Evolutionary conservation across 2,888 invertebrate species (phyloP).

Genomic region (Macropis europaea): DNA sequence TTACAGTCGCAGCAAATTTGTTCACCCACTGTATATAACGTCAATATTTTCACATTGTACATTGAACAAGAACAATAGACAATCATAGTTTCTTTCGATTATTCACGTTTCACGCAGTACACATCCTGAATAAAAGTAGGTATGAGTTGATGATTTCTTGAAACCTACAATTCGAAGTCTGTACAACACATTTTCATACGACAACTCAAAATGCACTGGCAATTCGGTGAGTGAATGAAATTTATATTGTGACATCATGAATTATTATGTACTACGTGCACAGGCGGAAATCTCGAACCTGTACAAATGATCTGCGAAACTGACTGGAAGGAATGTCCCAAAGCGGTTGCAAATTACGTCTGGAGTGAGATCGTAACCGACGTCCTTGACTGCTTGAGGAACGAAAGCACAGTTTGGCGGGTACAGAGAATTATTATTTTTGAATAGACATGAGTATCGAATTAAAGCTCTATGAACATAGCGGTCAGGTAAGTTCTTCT

Average conservation of each 20-base stretch:
- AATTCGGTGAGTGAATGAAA: slow-evolving; percentile 72
- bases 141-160: background rate
- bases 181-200: background rate
- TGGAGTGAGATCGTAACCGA: slow-evolving; percentile 76
- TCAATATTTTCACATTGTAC: background rate
- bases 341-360: slow-evolving; percentile 68
- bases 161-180: slow-evolving; percentile 13
- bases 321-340: slow-evolving; percentile 70
- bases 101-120: slow-evolving; percentile 21
- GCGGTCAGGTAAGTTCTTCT: slow-evolving; percentile 39
- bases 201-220: slow-evolving; percentile 68
- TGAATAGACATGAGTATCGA: slow-evolving; percentile 13
- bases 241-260: no score
- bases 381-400: slow-evolving; percentile 70
- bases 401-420: slow-evolving; percentile 68
- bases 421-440: slow-evolving; percentile 54
- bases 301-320: slow-evolving; percentile 67
- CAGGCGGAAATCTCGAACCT: slow-evolving; percentile 74
- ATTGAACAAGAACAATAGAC: slow-evolving; percentile 24
- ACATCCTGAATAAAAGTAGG: slow-evolving; percentile 13
- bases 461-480: slow-evolving; percentile 37
- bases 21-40: background rate
- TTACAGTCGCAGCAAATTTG: no score
- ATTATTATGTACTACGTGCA: no score
- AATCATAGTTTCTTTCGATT: slow-evolving; percentile 10